These are phyloP conservation scores for Gastrophysa polygoni DNA, from an alignment of 2,888 invertebrate genomes.

Conservation along the genomic window DNA sequence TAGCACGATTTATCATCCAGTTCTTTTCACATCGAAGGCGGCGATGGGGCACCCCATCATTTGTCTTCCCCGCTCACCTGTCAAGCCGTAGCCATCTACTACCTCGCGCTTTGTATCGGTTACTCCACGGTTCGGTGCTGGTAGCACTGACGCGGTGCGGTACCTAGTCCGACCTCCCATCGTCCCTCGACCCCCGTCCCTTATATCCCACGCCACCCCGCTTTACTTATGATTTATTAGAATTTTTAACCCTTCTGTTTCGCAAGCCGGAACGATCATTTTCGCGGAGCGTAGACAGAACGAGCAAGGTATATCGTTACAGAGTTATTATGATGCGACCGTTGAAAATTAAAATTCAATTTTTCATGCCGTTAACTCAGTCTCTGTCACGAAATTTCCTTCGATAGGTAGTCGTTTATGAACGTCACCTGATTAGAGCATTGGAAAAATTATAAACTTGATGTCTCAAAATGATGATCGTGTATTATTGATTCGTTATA, in stretches of 20 bases:
- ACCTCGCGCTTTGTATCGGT: conserved; percentile 55
- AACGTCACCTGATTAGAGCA: too few relatives aligned
- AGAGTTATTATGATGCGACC: neutral
- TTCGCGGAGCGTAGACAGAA: conserved; percentile 2
- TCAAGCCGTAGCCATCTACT: conserved; percentile 44
- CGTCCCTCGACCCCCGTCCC: neutral
- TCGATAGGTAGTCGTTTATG: too few relatives aligned
- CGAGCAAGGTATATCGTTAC: neutral
- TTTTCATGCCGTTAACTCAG: too few relatives aligned
- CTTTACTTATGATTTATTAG: conserved; percentile 49
- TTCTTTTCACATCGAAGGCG: conserved; percentile 51
- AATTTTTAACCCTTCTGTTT: conserved; percentile 47
- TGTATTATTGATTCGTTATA: too few relatives aligned
- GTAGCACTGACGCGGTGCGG: conserved; percentile 7
- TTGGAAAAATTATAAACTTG: too few relatives aligned
- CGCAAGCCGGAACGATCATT: conserved; percentile 35
- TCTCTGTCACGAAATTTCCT: too few relatives aligned
- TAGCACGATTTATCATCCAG: conserved; percentile 54
- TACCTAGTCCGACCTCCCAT: too few relatives aligned
- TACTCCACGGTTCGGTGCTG: conserved; percentile 39
- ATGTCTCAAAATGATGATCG: too few relatives aligned
- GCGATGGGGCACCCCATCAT: conserved; percentile 49
- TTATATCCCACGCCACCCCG: conserved; percentile 13
- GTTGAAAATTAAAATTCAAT: too few relatives aligned
- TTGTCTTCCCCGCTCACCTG: conserved; percentile 57